Evolutionary conservation across 2,888 invertebrate species (phyloP), one percentile per base, ranked within the genome.

Genomic region (Orthosia incerta): DNA sequence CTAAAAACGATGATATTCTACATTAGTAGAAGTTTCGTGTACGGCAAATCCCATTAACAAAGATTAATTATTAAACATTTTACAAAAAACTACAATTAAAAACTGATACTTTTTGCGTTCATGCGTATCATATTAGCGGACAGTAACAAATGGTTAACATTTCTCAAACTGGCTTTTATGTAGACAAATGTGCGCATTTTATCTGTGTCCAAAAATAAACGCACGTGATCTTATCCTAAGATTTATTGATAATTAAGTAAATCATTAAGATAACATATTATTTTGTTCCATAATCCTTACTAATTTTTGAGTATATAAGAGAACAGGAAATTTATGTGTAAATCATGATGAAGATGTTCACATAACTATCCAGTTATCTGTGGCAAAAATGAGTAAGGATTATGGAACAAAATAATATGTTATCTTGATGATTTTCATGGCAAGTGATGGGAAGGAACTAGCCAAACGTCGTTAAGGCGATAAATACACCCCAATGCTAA

Each of bases 111-210:
- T 64, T 72, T 67, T 72, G 59, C 53, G 57, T 63, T n/a, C 65
- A 63, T 57, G 69, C 65, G 76, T 83, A 68, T 71, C 69, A 50
- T 60, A 73, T 67, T 60, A 72, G 61, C 71, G 20, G 72, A 80
- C 74, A 68, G 39, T 72, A 85, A 91, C 79, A 84, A 87, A 91
- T 89, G 73, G 53, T 16, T 16, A 56, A 53, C 79, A 91, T 91
- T 85, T 87, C 74, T 91, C 90, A 91, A 79, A 82, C 76, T 76
- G 85, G 85, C 86, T 74, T 75, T 80, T 85, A 88, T 87, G 66
- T 80, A 74, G 70, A 81, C 61, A 82, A 87, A 86, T 77, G 71
- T 20, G 9, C 45, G 63, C n/a, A 9, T 11, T 63, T 70, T 39
- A 20, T 62, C 7, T 55, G 26, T 16, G 31, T 66, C 20, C 16